These are phyloP conservation scores for Sitodiplosis mosellana DNA, from an alignment of 1,140 invertebrate genomes.

Conservation along the genomic window DNA sequence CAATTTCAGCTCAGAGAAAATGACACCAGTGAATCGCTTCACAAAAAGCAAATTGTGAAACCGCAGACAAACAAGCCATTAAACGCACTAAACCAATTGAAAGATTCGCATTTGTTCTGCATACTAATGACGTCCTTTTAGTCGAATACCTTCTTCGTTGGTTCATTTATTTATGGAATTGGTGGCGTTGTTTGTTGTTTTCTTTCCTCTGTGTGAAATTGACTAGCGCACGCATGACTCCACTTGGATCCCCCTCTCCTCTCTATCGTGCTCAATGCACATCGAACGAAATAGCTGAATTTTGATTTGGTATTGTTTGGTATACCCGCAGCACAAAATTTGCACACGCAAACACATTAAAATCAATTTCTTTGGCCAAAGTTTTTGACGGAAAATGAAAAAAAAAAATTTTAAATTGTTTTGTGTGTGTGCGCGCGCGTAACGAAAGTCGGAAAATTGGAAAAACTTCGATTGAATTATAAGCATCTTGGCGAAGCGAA, in stretches of 20 bases:
- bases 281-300: not conserved
- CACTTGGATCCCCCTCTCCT: no score
- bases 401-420: not conserved
- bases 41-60: no score
- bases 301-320: not conserved
- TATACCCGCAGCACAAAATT: not conserved
- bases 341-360: not conserved
- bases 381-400: not conserved
- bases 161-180: no score
- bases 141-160: no score
- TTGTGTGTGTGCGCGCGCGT: not conserved
- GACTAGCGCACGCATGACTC: no score
- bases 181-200: no score
- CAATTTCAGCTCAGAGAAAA: no score
- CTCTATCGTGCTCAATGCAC: no score
- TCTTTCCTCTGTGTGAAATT: no score
- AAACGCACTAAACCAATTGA: not conserved
- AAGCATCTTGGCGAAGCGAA: not conserved
- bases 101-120: not conserved
- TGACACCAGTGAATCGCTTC: no score
- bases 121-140: not conserved
- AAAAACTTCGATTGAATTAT: conserved; percentile 1
- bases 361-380: not conserved
- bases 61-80: not conserved
- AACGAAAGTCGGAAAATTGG: not conserved